These are phyloP conservation scores for Saturnia pavonia DNA, from an alignment of 2,888 invertebrate genomes.

Conservation along the genomic window DNA sequence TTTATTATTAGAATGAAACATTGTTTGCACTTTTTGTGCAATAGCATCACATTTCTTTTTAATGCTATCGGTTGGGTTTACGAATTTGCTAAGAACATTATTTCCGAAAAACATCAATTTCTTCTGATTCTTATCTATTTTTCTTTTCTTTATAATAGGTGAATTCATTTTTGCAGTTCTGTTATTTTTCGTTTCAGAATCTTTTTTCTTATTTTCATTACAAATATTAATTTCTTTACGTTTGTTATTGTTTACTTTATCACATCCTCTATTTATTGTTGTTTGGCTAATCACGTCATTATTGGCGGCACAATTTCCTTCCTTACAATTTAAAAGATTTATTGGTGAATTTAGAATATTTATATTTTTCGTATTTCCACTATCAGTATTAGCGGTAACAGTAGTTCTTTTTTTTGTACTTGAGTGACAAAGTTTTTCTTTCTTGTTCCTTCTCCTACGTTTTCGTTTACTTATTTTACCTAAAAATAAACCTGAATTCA, in stretches of 20 bases:
- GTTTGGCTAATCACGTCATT: neutral
- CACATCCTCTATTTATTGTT: neutral
- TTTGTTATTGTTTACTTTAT: neutral
- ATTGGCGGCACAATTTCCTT: neutral
- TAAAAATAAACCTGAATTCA: slow-evolving; percentile 29
- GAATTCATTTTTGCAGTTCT: neutral
- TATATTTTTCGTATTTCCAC: neutral
- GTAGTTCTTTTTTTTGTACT: neutral
- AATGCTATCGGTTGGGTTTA: slow-evolving; percentile 35
- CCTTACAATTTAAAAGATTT: neutral
- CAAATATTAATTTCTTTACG: neutral
- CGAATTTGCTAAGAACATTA: slow-evolving; percentile 34
- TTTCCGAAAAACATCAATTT: slow-evolving; percentile 22
- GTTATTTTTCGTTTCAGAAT: neutral
- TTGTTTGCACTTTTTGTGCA: slow-evolving; percentile 31
- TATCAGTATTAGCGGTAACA: neutral
- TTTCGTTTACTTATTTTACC: slow-evolving; percentile 60
- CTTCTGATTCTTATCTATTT: slow-evolving; percentile 21
- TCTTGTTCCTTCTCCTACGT: slow-evolving; percentile 29
- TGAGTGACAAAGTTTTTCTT: neutral
- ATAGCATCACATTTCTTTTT: slow-evolving; percentile 38
- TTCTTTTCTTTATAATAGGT: slow-evolving; percentile 16
- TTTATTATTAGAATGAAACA: slow-evolving; percentile 18
- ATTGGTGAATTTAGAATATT: neutral
- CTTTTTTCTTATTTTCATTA: neutral